Percentiles rank a stretch among this genome's conserved stretches.
Conservation (phyloP, 2,797 vertebrate species). For the Diplodus puntazzo region DNA sequence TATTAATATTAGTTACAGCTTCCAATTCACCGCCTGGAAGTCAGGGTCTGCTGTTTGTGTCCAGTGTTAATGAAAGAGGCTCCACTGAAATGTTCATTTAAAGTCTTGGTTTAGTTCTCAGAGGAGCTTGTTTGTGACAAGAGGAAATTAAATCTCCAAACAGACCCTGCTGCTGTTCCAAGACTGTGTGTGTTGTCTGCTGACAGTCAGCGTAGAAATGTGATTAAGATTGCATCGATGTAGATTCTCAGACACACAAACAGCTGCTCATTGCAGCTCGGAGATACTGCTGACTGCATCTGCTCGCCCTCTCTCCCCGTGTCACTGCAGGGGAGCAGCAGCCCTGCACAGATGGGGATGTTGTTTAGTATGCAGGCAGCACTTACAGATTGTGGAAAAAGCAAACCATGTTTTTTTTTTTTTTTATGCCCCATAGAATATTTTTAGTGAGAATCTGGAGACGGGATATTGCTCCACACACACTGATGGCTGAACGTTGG, state of each 20-base stretch:
- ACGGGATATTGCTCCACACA: conserved; percentile 34
- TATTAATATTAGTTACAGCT: conserved; percentile 47
- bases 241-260: conserved; percentile 53
- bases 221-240: conserved; percentile 74
- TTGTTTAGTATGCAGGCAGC: conserved; percentile 68
- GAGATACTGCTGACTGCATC: conserved; percentile 69
- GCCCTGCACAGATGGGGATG: conserved; percentile 73
- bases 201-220: conserved; percentile 60
- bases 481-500: conserved; percentile 28
- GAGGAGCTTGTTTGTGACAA: conserved; percentile 51
- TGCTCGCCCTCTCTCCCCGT: conserved; percentile 55
- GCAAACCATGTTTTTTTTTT: conserved; percentile 36
- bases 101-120: conserved; percentile 29
- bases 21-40: conserved; percentile 27
- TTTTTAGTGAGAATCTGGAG: conserved; percentile 49
- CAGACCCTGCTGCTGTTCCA: conserved; percentile 35
- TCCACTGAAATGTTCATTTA: conserved; percentile 50
- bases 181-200: conserved; percentile 45
- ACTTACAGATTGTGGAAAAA: conserved; percentile 61
- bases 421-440: conserved; percentile 46
- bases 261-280: conserved; percentile 65
- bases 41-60: conserved; percentile 34
- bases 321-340: conserved; percentile 67
- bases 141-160: conserved; percentile 62
- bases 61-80: conserved; percentile 45